Evolutionary conservation across 2,888 invertebrate genomes (phyloP), one percentile per base, ranked within the genome.

Genomic region (Andrena camellia): DNA sequence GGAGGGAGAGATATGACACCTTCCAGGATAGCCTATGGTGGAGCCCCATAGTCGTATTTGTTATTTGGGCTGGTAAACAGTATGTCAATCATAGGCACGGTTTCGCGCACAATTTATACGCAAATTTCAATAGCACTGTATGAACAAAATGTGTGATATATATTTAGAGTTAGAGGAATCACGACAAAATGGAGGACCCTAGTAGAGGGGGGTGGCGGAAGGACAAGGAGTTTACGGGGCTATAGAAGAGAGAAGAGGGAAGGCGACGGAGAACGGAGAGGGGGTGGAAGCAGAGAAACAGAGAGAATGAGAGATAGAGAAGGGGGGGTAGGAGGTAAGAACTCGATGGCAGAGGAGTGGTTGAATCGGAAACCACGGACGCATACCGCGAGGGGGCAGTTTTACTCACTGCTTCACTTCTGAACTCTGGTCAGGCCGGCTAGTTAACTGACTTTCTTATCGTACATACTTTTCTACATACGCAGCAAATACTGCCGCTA

Each of bases 111-210:
- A 75, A 79, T 84, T 79, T 74, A 62, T 66, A 81, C 71, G 82
- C 62, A 80, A 86, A 81, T 86, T 83, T 84, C 82, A 81, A 83
- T 78, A 70, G 69, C 60, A 85, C 79, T 66, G 84, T 83, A 66
- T 57, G 78, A 82, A 81, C 68, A 81, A 89, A 90, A 90, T 85
- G 76, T 84, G 82, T 86, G 84, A 90, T 90, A 89, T 91, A 88
- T 90, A 90, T 90, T 91, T 90, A 90, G 90, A 89, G 92, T 87
- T 91, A 92, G 90, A 91, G 90, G 92, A 93, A 93, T 93, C 92
- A 93, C 93, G 92, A 93, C 93, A 93, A 93, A 92, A 93, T 88
- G 88, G 88, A 88, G 89, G 86, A 90, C 81, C 87, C 84, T 84
- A 85, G 81, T 81, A 73, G 86, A 86, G 88, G 84, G 87, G 78